Conservation (phyloP, 1,140 invertebrate species). For the Camponotus pennsylvanicus region DNA sequence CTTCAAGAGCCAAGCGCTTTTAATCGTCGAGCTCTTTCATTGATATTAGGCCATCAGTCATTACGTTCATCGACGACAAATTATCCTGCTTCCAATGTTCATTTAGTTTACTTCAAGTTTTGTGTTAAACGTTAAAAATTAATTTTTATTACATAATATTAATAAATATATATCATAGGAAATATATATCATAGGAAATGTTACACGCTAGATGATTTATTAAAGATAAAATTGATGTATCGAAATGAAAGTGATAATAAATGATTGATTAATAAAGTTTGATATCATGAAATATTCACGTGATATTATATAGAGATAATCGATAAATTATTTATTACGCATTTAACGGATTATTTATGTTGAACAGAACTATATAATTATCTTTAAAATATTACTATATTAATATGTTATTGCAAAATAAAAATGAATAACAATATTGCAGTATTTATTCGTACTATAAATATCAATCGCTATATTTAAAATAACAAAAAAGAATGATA, state of each 20-base stretch:
- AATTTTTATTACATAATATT: background rate
- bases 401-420: conserved; percentile 20
- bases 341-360: conserved; percentile 44
- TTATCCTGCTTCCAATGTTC: conserved; percentile 33
- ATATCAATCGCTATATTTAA: too few relatives aligned
- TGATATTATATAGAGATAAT: conserved; percentile 4
- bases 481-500: too few relatives aligned
- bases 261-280: conserved; percentile 35
- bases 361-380: conserved; percentile 55
- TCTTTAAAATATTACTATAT: conserved; percentile 60
- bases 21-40: conserved; percentile 73
- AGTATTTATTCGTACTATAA: background rate
- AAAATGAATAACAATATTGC: conserved; percentile 43
- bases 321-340: conserved; percentile 35
- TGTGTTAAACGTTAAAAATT: background rate
- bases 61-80: conserved; percentile 41
- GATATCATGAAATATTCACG: conserved; percentile 27
- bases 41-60: conserved; percentile 63
- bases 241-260: conserved; percentile 7
- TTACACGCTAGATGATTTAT: background rate
- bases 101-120: conserved; percentile 14
- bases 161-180: background rate
- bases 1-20: conserved; percentile 77
- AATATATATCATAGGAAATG: background rate
- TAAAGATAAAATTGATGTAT: conserved; percentile 1